Evolutionary conservation across 30 jellyfish, hydroid and myxozoan species (phyloP).

Genomic region (Rhopilema esculentum): DNA sequence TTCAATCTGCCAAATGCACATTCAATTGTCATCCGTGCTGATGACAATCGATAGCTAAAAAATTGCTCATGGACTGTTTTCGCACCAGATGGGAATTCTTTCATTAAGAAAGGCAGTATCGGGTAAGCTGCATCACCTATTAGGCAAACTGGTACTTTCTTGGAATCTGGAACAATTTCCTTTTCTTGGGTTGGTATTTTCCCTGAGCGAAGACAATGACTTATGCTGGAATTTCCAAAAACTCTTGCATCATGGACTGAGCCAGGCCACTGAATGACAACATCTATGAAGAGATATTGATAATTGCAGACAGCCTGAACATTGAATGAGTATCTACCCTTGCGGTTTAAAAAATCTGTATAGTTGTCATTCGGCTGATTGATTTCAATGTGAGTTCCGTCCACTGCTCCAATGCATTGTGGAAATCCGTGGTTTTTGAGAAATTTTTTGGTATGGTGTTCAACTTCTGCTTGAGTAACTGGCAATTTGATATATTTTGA

Average conservation of each 20-base stretch:
- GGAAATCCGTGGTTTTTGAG: slow-evolving; percentile 62
- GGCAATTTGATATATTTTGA: slow-evolving; percentile 59
- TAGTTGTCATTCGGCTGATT: slow-evolving; percentile 41
- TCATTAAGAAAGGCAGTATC: slow-evolving; percentile 60
- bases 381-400: slow-evolving; percentile 54
- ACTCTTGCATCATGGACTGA: slow-evolving; percentile 43
- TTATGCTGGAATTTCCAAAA: slow-evolving; percentile 9
- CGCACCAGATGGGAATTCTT: slow-evolving; percentile 57
- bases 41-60: slow-evolving; percentile 58
- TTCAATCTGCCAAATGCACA: slow-evolving; percentile 71
- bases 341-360: slow-evolving; percentile 46
- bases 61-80: slow-evolving; percentile 41
- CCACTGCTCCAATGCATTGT: slow-evolving; percentile 78
- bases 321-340: slow-evolving; percentile 47
- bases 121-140: slow-evolving; percentile 76
- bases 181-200: slow-evolving; percentile 36
- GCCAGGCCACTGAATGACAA: slow-evolving; percentile 28
- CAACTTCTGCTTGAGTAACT: slow-evolving; percentile 23
- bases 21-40: slow-evolving; percentile 75
- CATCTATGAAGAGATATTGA: slow-evolving; percentile 55
- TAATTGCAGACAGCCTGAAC: slow-evolving; percentile 70
- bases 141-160: slow-evolving; percentile 53
- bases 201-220: slow-evolving; percentile 1
- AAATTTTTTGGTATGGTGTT: slow-evolving; percentile 9
- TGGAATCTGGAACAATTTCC: slow-evolving; percentile 46